Evolutionary conservation across 1,140 invertebrate genomes (phyloP).

Genomic region (Cylas formicarius): DNA sequence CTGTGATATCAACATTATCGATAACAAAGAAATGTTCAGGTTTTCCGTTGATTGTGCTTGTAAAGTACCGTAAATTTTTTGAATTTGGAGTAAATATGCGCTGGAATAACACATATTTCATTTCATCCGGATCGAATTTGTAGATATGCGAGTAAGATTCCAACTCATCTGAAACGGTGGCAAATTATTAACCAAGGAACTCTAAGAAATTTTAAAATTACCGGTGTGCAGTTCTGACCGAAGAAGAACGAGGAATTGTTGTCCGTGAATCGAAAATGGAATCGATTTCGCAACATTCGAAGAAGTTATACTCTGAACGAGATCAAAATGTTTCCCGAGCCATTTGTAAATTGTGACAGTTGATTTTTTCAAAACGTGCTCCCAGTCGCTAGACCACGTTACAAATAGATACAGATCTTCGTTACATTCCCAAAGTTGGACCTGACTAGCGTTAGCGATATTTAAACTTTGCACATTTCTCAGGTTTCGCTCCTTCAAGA

Average conservation of each 20-base stretch:
- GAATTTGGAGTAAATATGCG: conserved; percentile 43
- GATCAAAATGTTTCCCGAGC: conserved; percentile 48
- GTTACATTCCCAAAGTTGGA: conserved; percentile 35
- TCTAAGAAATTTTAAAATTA: conserved; percentile 21
- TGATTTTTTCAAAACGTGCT: neutral
- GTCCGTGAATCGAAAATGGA: conserved; percentile 39
- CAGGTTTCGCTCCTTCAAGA: conserved; percentile 28
- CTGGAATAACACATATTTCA: conserved; percentile 42
- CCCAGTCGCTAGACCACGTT: neutral
- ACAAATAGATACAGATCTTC: too few species aligned
- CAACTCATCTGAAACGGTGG: conserved; percentile 34
- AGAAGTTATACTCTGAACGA: conserved; percentile 39
- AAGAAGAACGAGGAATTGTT: conserved; percentile 42
- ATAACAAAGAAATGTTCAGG: too few species aligned
- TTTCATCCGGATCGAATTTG: conserved; percentile 39
- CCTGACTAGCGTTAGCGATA: conserved; percentile 27
- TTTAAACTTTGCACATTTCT: conserved; percentile 33
- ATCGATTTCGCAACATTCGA: conserved; percentile 39
- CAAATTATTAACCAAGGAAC: too few species aligned
- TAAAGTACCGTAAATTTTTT: too few species aligned
- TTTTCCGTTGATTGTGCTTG: too few species aligned
- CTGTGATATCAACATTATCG: too few species aligned
- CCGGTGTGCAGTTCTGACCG: conserved; percentile 42
- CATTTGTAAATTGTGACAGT: conserved; percentile 42
- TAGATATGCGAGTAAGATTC: conserved; percentile 45